phyloP scores from a whole-genome alignment of 2,797 vertebrate species.

The Hypotaenidia philippensis region DNA sequence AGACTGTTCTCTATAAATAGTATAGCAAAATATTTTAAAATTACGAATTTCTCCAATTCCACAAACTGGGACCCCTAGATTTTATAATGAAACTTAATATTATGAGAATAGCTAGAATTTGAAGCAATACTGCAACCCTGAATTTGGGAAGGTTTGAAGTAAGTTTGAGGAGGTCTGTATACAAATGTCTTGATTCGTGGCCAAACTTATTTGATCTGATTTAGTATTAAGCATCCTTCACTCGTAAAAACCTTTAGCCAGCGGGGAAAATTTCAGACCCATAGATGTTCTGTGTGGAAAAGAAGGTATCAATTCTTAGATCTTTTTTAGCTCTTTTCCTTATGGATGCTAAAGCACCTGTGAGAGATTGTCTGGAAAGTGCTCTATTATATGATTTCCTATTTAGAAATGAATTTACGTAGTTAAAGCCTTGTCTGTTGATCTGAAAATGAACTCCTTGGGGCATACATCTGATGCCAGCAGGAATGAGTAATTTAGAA shows the following conservation, averaged over 20 bases:
- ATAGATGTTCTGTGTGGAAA: neutral
- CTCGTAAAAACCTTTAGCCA: neutral
- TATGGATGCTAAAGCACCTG: slow-evolving; percentile 27
- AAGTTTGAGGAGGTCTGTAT: neutral
- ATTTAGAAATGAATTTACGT: slow-evolving; percentile 61
- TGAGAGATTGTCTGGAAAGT: slow-evolving; percentile 13
- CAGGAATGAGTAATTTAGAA: slow-evolving; percentile 72
- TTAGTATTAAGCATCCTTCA: neutral
- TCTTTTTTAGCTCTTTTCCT: neutral
- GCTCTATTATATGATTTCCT: slow-evolving; percentile 66
- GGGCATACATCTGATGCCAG: slow-evolving; percentile 68
- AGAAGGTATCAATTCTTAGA: neutral
- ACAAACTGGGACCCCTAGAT: neutral
- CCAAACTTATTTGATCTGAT: neutral
- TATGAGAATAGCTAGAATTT: neutral
- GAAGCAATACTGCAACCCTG: neutral
- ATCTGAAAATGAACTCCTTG: slow-evolving; percentile 65
- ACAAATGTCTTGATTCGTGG: neutral
- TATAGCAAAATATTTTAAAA: neutral
- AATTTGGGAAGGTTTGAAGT: neutral
- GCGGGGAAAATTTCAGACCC: neutral
- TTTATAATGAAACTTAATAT: neutral
- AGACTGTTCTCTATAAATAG: neutral
- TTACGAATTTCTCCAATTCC: neutral
- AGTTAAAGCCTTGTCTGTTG: slow-evolving; percentile 60